phyloP scores from a whole-genome alignment of 92 coral and sea anemone genomes.

The Scolanthus callimorphus region DNA sequence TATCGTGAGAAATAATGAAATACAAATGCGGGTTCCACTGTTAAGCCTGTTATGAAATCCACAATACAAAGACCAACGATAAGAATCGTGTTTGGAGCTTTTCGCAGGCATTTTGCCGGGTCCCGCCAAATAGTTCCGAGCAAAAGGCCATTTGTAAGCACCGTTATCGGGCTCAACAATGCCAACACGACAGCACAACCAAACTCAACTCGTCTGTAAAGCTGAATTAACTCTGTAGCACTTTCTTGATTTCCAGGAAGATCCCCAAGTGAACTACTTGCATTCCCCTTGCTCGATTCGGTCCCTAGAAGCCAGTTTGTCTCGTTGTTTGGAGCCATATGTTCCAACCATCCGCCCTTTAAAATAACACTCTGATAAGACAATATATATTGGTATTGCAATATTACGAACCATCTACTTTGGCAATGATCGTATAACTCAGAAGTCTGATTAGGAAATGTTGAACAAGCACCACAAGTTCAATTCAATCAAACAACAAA shows the following conservation, averaged over 20 bases:
- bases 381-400: too few species aligned
- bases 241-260: too few species aligned
- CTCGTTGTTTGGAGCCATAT: too few species aligned
- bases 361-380: too few species aligned
- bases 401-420: too few species aligned
- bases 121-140: conserved; percentile 61
- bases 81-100: conserved; percentile 57
- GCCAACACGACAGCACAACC: conserved; percentile 43
- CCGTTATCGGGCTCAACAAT: conserved; percentile 61
- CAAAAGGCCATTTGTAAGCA: conserved; percentile 54
- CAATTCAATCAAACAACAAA: too few species aligned
- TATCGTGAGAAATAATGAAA: conserved; percentile 23
- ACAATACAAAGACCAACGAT: conserved; percentile 68
- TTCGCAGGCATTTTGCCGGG: conserved; percentile 60
- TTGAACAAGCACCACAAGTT: too few species aligned
- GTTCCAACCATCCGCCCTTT: too few species aligned
- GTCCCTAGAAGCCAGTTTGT: background rate
- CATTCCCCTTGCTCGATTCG: background rate
- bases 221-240: conserved; percentile 1
- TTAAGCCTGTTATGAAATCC: conserved; percentile 61
- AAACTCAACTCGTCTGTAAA: conserved; percentile 40
- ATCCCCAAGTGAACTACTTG: too few species aligned
- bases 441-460: too few species aligned
- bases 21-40: conserved; percentile 76
- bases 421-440: too few species aligned